These are phyloP conservation scores for Linnaemya vulpina DNA, from an alignment of 2,888 invertebrate species.

Conservation along the genomic window DNA sequence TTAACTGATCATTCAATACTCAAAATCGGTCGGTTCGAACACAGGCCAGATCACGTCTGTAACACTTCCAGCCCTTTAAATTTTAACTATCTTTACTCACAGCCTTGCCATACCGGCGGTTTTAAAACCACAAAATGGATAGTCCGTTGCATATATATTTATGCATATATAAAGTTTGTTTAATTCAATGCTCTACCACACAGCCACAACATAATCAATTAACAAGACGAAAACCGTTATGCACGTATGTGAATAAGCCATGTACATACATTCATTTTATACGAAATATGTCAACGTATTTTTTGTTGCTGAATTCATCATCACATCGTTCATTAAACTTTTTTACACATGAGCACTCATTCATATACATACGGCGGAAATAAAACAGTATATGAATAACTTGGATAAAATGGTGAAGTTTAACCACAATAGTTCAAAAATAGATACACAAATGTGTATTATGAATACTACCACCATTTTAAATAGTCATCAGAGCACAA, in stretches of 20 bases:
- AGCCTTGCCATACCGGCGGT: too few relatives aligned
- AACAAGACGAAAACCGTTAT: slow-evolving; percentile 56
- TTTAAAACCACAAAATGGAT: too few relatives aligned
- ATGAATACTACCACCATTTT: slow-evolving; percentile 6
- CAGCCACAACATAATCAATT: slow-evolving; percentile 61
- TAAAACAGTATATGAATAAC: background rate
- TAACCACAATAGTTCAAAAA: slow-evolving; percentile 39
- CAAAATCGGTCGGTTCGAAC: too few relatives aligned
- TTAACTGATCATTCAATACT: too few relatives aligned
- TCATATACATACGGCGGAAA: background rate
- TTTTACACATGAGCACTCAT: slow-evolving; percentile 34
- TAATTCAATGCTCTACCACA: slow-evolving; percentile 12
- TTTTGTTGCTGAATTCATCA: slow-evolving; percentile 29
- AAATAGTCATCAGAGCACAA: slow-evolving; percentile 1
- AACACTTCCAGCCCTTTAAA: too few relatives aligned
- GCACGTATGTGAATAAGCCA: background rate
- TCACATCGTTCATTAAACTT: slow-evolving; percentile 52
- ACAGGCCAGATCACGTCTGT: too few relatives aligned
- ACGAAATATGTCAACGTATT: slow-evolving; percentile 26
- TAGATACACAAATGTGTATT: background rate
- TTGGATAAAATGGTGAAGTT: slow-evolving; percentile 46
- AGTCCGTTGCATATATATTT: background rate
- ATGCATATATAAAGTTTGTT: slow-evolving; percentile 8
- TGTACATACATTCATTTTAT: background rate
- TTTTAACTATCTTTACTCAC: too few relatives aligned